Conservation (phyloP, 2,888 invertebrate genomes). For the Vanessa cardui region DNA sequence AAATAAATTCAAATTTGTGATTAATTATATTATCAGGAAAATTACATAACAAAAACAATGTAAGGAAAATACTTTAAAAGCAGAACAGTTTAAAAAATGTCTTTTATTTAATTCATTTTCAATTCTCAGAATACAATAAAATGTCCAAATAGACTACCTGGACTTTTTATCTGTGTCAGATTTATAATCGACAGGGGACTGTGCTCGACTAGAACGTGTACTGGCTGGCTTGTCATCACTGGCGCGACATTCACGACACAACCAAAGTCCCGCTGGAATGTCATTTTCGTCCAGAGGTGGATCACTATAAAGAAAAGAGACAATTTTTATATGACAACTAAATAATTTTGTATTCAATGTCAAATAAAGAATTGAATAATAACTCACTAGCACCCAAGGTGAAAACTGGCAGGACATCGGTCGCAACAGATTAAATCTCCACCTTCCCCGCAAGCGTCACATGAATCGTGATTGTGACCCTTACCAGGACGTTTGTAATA, state of each 20-base stretch:
- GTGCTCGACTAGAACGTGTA: slow-evolving; percentile 62
- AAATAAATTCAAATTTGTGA: too few species aligned
- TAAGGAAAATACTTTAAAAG: too few species aligned
- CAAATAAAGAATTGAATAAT: not conserved
- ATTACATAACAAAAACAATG: too few species aligned
- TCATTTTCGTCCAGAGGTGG: slow-evolving; percentile 95
- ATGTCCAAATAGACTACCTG: slow-evolving; percentile 49
- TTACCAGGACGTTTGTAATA: slow-evolving; percentile 94
- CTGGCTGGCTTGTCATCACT: slow-evolving; percentile 71
- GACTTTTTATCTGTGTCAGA: slow-evolving; percentile 70
- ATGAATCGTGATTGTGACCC: slow-evolving; percentile 95
- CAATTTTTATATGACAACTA: not conserved
- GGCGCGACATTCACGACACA: slow-evolving; percentile 91
- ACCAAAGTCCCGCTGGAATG: slow-evolving; percentile 95
- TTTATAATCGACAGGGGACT: slow-evolving; percentile 66
- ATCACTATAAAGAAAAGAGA: slow-evolving; percentile 87
- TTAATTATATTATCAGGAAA: too few species aligned
- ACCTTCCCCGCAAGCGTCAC: slow-evolving; percentile 97
- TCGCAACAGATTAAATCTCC: slow-evolving; percentile 98
- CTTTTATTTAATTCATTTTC: too few species aligned
- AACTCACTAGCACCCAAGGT: slow-evolving; percentile 96
- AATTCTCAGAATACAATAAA: not conserved
- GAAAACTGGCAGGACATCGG: slow-evolving; percentile 97
- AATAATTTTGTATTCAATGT: too few species aligned
- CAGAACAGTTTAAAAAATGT: too few species aligned